Evolutionary conservation across 2,113 vertebrate species (phyloP).

Genomic region (Festucalex cinctus): DNA sequence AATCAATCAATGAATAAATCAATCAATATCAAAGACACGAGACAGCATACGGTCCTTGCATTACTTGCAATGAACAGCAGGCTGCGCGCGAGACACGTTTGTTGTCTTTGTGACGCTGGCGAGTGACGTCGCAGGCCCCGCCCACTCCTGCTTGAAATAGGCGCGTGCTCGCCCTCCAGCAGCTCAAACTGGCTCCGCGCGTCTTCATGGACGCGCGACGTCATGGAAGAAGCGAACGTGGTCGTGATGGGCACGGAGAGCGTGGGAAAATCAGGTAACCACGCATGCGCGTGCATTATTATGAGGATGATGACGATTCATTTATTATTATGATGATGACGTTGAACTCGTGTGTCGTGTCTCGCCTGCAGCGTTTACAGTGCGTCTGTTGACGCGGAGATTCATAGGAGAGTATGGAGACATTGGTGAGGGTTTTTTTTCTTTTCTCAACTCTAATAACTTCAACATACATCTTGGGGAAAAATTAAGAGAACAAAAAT

Average conservation of each 20-base stretch:
- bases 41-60: no score
- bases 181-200: no score
- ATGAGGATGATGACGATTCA: background rate
- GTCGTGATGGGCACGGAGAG: constrained; percentile 77
- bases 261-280: constrained; percentile 82
- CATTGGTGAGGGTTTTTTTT: constrained; percentile 70
- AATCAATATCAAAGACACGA: no score
- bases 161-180: background rate
- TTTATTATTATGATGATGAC: background rate
- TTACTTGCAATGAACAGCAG: background rate
- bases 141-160: background rate
- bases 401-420: constrained; percentile 88
- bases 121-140: background rate
- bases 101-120: background rate
- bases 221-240: constrained; percentile 75
- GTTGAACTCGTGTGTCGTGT: background rate
- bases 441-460: background rate
- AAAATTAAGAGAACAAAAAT: no score
- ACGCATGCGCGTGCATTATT: background rate
- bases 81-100: background rate
- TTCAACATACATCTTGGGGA: no score
- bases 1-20: no score
- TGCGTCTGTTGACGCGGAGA: constrained; percentile 82
- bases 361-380: constrained; percentile 75
- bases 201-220: background rate